Evolutionary conservation across 1,140 invertebrate species (phyloP).

Genomic region (Calycopis cecrops): DNA sequence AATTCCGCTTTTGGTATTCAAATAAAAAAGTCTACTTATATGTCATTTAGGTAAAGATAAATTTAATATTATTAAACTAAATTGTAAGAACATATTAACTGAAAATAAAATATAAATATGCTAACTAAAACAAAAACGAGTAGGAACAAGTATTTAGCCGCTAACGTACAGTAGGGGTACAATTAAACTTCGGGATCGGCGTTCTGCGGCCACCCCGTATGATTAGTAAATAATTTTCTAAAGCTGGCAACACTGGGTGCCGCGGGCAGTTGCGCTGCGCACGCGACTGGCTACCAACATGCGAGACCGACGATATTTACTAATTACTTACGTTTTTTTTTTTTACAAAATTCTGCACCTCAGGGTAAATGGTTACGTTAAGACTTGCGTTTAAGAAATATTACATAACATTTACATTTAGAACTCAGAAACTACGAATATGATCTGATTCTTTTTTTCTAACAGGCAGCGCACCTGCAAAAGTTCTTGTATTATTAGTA

Average conservation of each 20-base stretch:
- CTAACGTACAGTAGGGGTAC: constrained; percentile 40
- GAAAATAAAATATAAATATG: constrained; percentile 19
- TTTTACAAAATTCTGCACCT: background rate
- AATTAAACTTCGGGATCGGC: constrained; percentile 29
- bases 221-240: constrained; percentile 48
- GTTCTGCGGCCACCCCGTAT: constrained; percentile 39
- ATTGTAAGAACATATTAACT: too few species aligned
- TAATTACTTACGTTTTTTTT: background rate
- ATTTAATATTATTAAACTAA: too few species aligned
- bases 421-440: too few species aligned
- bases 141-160: constrained; percentile 37
- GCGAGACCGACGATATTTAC: constrained; percentile 6
- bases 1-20: too few species aligned
- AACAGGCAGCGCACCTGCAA: too few species aligned
- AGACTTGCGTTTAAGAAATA: too few species aligned
- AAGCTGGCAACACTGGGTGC: constrained; percentile 37
- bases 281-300: constrained; percentile 33
- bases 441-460: too few species aligned
- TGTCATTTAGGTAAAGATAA: too few species aligned
- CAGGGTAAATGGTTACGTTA: too few species aligned
- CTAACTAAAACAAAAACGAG: constrained; percentile 24
- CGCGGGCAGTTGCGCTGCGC: constrained; percentile 30
- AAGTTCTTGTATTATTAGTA: too few species aligned
- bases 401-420: too few species aligned
- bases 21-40: too few species aligned